Conservation (phyloP, 2,113 vertebrate species). For the Chionis minor region DNA sequence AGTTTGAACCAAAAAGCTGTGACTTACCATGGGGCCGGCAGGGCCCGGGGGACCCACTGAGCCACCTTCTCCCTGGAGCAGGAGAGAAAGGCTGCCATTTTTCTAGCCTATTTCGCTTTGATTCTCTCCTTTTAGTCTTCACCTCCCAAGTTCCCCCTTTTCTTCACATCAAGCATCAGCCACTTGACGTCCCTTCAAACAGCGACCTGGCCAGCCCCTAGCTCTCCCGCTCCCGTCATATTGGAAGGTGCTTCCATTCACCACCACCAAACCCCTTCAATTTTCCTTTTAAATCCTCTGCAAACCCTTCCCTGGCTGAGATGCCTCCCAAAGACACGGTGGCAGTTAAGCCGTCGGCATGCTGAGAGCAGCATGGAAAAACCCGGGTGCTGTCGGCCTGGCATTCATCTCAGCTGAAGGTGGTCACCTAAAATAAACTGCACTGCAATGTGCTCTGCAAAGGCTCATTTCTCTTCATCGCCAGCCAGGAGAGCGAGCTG, state of each 20-base stretch:
- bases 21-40: slow-evolving; percentile 77
- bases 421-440: neutral
- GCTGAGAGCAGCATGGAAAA: neutral
- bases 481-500: neutral
- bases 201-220: neutral
- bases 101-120: neutral
- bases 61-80: slow-evolving; percentile 81
- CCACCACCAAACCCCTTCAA: neutral
- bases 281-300: neutral
- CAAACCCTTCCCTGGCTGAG: neutral
- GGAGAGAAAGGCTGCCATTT: neutral
- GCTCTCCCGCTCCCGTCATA: fast-evolving
- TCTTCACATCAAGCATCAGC: neutral
- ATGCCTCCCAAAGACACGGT: neutral
- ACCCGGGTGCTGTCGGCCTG: neutral
- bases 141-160: neutral
- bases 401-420: neutral
- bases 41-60: slow-evolving; percentile 73
- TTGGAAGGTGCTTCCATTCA: neutral
- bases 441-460: fast-evolving
- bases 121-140: neutral
- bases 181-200: fast-evolving
- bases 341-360: neutral
- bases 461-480: neutral
- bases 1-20: fast-evolving